phyloP scores from a whole-genome alignment of 2,797 vertebrate species.

The Stomatorhinus walkeri region DNA sequence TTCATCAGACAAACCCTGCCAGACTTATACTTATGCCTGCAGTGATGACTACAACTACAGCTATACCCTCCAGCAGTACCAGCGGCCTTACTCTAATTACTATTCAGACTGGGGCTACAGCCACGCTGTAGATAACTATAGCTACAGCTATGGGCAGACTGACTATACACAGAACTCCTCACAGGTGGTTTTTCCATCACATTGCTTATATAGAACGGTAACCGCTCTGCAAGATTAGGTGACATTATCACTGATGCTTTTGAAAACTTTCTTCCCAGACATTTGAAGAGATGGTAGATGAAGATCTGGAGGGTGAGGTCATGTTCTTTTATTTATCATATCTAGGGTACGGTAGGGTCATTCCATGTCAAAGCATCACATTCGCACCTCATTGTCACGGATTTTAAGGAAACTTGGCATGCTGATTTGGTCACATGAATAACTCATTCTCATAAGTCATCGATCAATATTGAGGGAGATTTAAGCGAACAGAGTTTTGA shows the following conservation, averaged over 20 bases:
- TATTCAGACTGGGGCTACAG: conserved; percentile 83
- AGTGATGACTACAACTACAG: conserved; percentile 34
- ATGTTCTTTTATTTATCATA: background rate
- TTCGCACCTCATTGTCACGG: background rate
- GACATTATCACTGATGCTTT: background rate
- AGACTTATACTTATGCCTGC: conserved; percentile 61
- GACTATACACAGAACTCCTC: conserved; percentile 74
- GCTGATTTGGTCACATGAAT: no score
- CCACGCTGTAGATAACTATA: conserved; percentile 71
- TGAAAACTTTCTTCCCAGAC: conserved; percentile 47
- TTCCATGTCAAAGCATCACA: no score
- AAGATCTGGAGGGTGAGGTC: conserved; percentile 68
- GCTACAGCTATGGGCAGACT: conserved; percentile 76
- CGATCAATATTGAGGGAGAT: no score
- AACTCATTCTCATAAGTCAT: no score
- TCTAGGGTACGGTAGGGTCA: background rate
- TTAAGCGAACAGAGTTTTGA: no score
- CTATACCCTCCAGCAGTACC: conserved; percentile 58
- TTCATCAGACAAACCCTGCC: conserved; percentile 52
- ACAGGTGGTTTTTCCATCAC: conserved; percentile 56
- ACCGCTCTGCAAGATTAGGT: background rate
- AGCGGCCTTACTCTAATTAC: conserved; percentile 71
- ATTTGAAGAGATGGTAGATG: conserved; percentile 70
- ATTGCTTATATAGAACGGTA: background rate
- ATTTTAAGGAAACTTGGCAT: no score